Conservation (phyloP, 2,113 vertebrate genomes). For the Elaphurus davidianus region DNA sequence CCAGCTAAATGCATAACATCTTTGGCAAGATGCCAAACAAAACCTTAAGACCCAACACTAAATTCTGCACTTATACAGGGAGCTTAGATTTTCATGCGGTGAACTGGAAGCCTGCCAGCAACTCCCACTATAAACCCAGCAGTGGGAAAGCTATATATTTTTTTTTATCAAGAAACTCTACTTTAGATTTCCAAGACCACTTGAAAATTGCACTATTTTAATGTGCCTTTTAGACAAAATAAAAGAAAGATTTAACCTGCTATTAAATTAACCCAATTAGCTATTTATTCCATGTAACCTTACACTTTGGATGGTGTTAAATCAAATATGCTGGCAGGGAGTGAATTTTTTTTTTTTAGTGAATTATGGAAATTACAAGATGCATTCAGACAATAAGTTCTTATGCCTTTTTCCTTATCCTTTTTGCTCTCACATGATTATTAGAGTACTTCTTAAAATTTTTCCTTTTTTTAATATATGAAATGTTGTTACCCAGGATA, state of each 20-base stretch:
- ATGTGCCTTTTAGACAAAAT: slow-evolving; percentile 81
- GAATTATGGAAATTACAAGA: slow-evolving; percentile 78
- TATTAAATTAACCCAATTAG: slow-evolving; percentile 87
- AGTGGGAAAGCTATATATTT: slow-evolving; percentile 81
- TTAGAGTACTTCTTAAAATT: slow-evolving; percentile 62
- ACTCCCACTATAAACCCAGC: slow-evolving; percentile 83
- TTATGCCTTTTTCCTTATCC: slow-evolving; percentile 66
- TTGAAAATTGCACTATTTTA: slow-evolving; percentile 82
- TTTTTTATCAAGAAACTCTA: slow-evolving; percentile 83
- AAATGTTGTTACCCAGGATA: background rate
- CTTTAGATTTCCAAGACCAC: slow-evolving; percentile 80
- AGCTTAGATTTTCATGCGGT: slow-evolving; percentile 86
- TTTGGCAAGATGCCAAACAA: slow-evolving; percentile 85
- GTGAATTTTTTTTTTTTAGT: slow-evolving; percentile 65
- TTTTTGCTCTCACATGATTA: slow-evolving; percentile 71
- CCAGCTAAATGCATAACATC: slow-evolving; percentile 90
- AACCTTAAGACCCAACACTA: slow-evolving; percentile 86
- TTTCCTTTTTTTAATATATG: background rate
- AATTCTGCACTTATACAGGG: slow-evolving; percentile 85
- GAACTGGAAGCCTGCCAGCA: slow-evolving; percentile 86
- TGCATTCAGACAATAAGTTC: slow-evolving; percentile 71
- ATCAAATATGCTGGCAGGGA: slow-evolving; percentile 75
- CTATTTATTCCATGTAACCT: slow-evolving; percentile 82
- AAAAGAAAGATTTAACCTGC: slow-evolving; percentile 84
- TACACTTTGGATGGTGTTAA: slow-evolving; percentile 79